Conservation (phyloP, 2,797 vertebrate genomes). For the Decapterus maruadsi region DNA sequence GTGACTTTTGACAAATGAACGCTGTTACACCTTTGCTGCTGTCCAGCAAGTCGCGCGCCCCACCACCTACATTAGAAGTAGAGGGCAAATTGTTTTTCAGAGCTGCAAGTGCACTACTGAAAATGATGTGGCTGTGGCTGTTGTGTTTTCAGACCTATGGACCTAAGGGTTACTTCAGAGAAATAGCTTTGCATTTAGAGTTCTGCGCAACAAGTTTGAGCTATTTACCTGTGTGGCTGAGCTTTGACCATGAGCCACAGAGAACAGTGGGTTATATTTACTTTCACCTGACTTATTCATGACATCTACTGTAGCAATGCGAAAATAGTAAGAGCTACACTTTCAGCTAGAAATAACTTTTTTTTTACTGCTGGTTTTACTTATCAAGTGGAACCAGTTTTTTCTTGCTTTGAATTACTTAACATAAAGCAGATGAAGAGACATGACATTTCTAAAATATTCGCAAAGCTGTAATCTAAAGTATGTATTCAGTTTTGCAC, state of each 20-base stretch:
- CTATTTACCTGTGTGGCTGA: neutral
- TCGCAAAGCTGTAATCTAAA: conserved; percentile 7
- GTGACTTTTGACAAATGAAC: conserved; percentile 83
- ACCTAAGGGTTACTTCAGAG: neutral
- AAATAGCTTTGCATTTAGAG: conserved; percentile 9
- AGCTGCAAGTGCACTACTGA: conserved; percentile 9
- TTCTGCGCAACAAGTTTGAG: conserved; percentile 1
- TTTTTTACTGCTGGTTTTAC: neutral
- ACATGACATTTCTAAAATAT: conserved; percentile 20
- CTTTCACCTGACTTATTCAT: neutral
- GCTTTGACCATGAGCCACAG: neutral
- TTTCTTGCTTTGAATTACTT: neutral
- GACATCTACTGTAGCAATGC: neutral
- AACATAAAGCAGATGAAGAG: conserved; percentile 19
- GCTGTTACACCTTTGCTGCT: conserved; percentile 71
- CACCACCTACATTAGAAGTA: conserved; percentile 48
- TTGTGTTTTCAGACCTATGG: conserved; percentile 11
- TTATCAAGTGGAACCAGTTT: conserved; percentile 4
- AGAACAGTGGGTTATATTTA: neutral
- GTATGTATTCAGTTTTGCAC: neutral
- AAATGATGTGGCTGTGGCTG: conserved; percentile 12
- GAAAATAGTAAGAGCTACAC: neutral
- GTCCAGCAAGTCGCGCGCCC: conserved; percentile 47
- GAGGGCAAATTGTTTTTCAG: conserved; percentile 51
- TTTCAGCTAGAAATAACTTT: neutral